Base-by-base conservation (phyloP, 2,888 invertebrate species). In the Unio delphinus region DNA sequence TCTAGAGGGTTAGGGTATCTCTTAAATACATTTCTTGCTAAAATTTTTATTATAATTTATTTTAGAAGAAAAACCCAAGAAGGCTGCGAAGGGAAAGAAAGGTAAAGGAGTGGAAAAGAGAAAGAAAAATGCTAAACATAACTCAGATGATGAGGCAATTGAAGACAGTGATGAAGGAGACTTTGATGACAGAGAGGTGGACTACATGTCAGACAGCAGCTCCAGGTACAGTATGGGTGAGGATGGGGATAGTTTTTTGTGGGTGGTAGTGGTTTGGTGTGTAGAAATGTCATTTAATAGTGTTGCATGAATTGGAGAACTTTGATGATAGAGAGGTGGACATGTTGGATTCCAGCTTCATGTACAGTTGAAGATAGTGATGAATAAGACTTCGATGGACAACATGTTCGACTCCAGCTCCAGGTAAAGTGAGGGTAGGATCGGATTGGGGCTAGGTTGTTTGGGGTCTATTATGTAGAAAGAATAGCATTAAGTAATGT, bases 141-240 rank as follows among this genome's bases (percentile, higher is more conserved):
- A 93, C 75, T 86, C 87, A 54, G 88, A 88, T 78, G 94, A 95
- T 80, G 97, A 98, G 88, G 97, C 97, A 0, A 93, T 95, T 68
- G 98, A 98, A 89, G 98, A 99, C 86, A 97, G 97, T 78, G 98
- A 98, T 89, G 98, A 98, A 89, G 98, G 97, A 0, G 98, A 99
- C 89, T 97, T 96, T 85, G 98, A 98, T 91, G 98, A 98, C 0
- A 91, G 95, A 67, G 98, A 99, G 91, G 93, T 94, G 80, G 98
- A 98, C 90, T 98, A 98, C 87, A 97, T 98, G 86, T 95, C 96
- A 0, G 95, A 95, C 87, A 87, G 87, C 55, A 86, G 82, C 28
- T 59, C 59, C 61, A 86, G 85, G 82, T 82, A 61, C 55, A 26
- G 28, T 30, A 11, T 11, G 62, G 34, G n/a, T 30, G 45, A 11